phyloP scores from a whole-genome alignment of 2,888 invertebrate species.

The Petrolisthes manimaculis region DNA sequence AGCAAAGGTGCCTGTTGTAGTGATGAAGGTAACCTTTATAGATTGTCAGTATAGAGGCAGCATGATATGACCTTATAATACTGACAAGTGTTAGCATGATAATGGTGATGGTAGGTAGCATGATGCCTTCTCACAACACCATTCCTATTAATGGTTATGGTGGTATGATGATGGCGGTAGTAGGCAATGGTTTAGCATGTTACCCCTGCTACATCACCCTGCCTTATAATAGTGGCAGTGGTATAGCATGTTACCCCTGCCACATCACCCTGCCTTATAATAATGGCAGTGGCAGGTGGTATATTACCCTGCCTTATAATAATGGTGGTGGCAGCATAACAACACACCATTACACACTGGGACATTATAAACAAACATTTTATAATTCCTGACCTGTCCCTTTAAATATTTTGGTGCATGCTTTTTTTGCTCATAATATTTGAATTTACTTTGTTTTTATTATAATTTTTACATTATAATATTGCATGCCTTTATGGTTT shows the following conservation, averaged over 20 bases:
- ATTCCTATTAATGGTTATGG: not conserved
- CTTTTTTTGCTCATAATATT: slow-evolving; percentile 51
- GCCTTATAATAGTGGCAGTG: too few relatives aligned
- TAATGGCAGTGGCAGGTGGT: too few relatives aligned
- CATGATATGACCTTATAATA: slow-evolving; percentile 43
- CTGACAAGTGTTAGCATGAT: slow-evolving; percentile 36
- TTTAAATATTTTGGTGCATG: slow-evolving; percentile 57
- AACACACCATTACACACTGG: slow-evolving; percentile 18
- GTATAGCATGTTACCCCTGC: too few relatives aligned
- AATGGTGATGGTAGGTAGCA: slow-evolving; percentile 47
- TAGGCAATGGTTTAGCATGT: too few relatives aligned
- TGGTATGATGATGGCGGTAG: too few relatives aligned
- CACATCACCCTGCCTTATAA: too few relatives aligned
- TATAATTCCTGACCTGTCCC: slow-evolving; percentile 61
- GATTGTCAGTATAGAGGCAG: slow-evolving; percentile 41
- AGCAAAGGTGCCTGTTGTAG: slow-evolving; percentile 65
- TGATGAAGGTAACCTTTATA: slow-evolving; percentile 64
- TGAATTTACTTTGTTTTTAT: slow-evolving; percentile 36
- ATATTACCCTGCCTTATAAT: too few relatives aligned
- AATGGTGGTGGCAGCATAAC: too few relatives aligned
- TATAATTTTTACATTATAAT: not conserved
- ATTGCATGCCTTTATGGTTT: slow-evolving; percentile 45
- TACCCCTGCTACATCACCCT: too few relatives aligned
- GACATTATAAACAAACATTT: not conserved
- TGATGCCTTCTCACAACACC: slow-evolving; percentile 44